Percentiles rank a stretch among this genome's conserved stretches.
These are phyloP conservation scores for Mohoua ochrocephala DNA, from an alignment of 2,113 vertebrate genomes.

Conservation along the genomic window DNA sequence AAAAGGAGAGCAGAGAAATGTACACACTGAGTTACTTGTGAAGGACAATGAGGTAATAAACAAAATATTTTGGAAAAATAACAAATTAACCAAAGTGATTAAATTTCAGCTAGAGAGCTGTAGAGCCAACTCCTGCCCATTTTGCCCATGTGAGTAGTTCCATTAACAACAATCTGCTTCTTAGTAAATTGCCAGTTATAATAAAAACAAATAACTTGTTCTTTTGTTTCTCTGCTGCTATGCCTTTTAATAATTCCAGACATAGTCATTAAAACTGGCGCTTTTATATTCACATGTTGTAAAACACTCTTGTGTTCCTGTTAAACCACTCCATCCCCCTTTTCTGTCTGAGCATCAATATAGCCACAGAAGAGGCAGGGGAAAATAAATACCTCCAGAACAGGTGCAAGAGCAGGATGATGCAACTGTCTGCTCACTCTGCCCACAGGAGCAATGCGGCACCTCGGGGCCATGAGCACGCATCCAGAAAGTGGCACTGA, in stretches of 20 bases:
- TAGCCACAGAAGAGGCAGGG: not conserved
- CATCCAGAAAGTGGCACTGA: not conserved
- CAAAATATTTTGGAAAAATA: not conserved
- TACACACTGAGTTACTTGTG: not conserved
- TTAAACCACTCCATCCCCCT: not conserved
- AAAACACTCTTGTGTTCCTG: not conserved
- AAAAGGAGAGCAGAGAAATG: not conserved
- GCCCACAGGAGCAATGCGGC: not conserved
- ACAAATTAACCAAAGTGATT: not conserved
- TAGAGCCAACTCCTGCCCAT: not conserved
- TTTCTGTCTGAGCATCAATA: not conserved
- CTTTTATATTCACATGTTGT: not conserved
- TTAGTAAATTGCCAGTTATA: not conserved
- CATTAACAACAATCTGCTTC: not conserved
- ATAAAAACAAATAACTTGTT: not conserved
- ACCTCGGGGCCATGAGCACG: accelerated
- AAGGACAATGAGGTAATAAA: not conserved
- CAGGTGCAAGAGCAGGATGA: not conserved
- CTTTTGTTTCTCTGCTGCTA: not conserved
- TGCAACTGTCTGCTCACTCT: not conserved
- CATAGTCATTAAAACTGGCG: not conserved
- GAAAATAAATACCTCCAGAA: not conserved
- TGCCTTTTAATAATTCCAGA: not conserved
- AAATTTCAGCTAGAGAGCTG: not conserved
- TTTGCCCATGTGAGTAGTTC: not conserved